Conservation (phyloP, 1,140 invertebrate species). For the Leguminivora glycinivorella region DNA sequence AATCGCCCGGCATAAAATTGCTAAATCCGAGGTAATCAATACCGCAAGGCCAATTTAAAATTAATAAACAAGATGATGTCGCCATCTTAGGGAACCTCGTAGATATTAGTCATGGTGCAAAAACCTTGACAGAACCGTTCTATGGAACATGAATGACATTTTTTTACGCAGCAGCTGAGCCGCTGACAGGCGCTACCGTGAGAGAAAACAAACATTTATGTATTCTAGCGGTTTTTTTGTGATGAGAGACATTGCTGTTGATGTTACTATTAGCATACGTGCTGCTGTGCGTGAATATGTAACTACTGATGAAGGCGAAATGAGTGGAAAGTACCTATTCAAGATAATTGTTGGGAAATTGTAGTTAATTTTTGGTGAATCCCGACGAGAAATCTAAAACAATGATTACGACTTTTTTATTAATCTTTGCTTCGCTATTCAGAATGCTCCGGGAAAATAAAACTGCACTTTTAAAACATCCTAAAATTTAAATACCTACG, state of each 20-base stretch:
- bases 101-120: slow-evolving; percentile 5
- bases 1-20: not conserved
- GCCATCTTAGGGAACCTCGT: not conserved
- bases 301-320: not conserved
- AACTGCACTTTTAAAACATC: too few relatives aligned
- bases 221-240: not conserved
- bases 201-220: slow-evolving; percentile 1
- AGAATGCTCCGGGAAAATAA: too few relatives aligned
- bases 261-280: not conserved
- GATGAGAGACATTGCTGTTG: not conserved
- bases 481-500: too few relatives aligned
- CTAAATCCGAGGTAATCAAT: not conserved
- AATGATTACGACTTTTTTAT: too few relatives aligned
- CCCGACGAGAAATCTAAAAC: too few relatives aligned
- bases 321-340: not conserved
- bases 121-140: slow-evolving; percentile 18
- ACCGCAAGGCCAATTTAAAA: not conserved
- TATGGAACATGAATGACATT: slow-evolving; percentile 14
- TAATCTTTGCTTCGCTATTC: too few relatives aligned
- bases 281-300: not conserved
- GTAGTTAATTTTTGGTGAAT: not conserved
- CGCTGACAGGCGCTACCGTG: not conserved
- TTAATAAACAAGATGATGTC: not conserved
- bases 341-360: not conserved
- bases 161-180: not conserved